Evolutionary conservation across 2,888 invertebrate genomes (phyloP), one percentile per base, ranked within the genome.

Genomic region (Drosophila putrida): DNA sequence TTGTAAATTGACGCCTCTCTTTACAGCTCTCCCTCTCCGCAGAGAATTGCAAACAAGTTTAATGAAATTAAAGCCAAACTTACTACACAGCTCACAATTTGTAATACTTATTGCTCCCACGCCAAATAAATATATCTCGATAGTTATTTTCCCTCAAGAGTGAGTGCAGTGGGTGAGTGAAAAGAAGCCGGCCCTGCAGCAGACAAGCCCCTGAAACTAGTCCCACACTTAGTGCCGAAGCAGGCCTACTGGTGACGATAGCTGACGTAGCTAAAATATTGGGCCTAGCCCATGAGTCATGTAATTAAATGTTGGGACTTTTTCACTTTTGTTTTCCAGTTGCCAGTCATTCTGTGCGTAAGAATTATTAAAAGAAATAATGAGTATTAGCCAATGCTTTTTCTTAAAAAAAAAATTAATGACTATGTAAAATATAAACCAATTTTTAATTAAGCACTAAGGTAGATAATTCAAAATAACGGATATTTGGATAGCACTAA

Each of bases 181-280:
- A 51, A 59, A 53, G 60, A 8, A 36, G 28, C 31, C 50, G 62
- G 53, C 67, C 62, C 62, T 59, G 80, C 54, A 28, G 38, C 20
- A 47, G 77, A 75, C 82, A 81, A 78, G 82, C 73, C 88, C 79
- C 82, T 84, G 85, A 82, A 78, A 55, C 25, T 15, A 63, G 54
- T 61, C 80, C 88, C 73, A 87, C 87, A 67, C 36, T 58, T 33
- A 0, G 49, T 1, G 20, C n/a, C 9, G 11, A 13, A n/a, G 35
- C 11, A 64, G 69, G 50, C 73, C 55, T 68, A 65, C n/a, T 35
- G 31, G 20, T 28, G 25, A 10, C 15, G 13, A 3, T 28, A 6
- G 2, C 35, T 55, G 53, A 27, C 61, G 49, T 36, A 47, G 51
- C 43, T 15, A 6, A 33, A n/a, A 6, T n/a, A 11, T 27, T 31